Evolutionary conservation across 2,888 invertebrate species (phyloP).

Genomic region (Bruchidius siliquastri): DNA sequence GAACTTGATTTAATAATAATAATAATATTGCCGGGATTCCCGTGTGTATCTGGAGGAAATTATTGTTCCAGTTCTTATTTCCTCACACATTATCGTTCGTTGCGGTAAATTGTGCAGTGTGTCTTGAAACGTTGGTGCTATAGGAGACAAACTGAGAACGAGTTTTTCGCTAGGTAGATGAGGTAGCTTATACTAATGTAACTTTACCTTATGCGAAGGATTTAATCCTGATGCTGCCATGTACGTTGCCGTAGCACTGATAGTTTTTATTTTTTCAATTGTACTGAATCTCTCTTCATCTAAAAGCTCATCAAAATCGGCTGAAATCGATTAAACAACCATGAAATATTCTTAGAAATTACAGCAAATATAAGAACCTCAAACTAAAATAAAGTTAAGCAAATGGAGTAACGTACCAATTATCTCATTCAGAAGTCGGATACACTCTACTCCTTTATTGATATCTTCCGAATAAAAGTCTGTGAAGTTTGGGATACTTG

Average conservation of each 20-base stretch:
- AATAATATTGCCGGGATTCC: too few species aligned
- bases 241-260: constrained; percentile 79
- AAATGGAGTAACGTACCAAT: constrained; percentile 63
- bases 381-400: too few species aligned
- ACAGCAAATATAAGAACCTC: not conserved
- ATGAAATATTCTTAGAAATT: not conserved
- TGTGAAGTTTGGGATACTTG: constrained; percentile 95
- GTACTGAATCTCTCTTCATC: constrained; percentile 80
- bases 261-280: constrained; percentile 94
- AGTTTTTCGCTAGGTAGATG: too few species aligned
- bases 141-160: too few species aligned
- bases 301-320: constrained; percentile 84
- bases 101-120: too few species aligned
- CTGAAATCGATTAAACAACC: constrained; percentile 47
- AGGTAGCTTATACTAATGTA: too few species aligned
- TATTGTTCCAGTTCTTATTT: too few species aligned
- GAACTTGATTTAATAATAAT: too few species aligned
- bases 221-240: constrained; percentile 95
- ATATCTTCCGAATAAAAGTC: constrained; percentile 97
- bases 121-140: too few species aligned
- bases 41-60: too few species aligned
- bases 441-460: constrained; percentile 97
- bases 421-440: constrained; percentile 94
- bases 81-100: too few species aligned
- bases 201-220: constrained; percentile 62